phyloP scores from a whole-genome alignment of 2,113 vertebrate species.

The Nycticryphes semicollaris region DNA sequence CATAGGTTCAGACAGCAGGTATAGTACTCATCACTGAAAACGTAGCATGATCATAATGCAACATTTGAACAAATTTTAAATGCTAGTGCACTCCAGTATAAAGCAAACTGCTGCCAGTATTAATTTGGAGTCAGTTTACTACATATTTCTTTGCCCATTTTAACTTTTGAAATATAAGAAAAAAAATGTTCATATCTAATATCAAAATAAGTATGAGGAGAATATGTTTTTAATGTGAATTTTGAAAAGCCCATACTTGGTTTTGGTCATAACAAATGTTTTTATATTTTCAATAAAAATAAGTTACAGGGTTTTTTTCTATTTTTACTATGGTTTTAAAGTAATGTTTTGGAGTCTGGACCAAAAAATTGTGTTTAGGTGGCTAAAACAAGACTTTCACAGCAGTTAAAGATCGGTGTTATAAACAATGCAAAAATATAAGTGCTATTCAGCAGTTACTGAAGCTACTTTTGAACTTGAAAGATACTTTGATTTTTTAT shows the following conservation, averaged over 20 bases:
- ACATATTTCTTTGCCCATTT: not conserved
- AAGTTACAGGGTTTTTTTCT: not conserved
- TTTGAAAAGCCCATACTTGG: not conserved
- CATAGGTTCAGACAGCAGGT: not conserved
- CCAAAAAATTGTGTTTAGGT: not conserved
- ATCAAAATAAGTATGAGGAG: not conserved
- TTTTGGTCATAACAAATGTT: not conserved
- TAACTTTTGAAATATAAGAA: not conserved
- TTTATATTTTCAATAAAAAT: not conserved
- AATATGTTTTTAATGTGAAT: not conserved
- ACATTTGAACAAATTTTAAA: not conserved
- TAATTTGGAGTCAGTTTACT: not conserved
- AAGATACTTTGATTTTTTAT: not conserved
- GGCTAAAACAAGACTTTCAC: not conserved
- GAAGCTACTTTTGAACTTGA: not conserved
- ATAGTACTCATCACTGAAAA: not conserved
- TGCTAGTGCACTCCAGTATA: not conserved
- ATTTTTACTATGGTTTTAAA: not conserved
- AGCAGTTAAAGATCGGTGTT: not conserved
- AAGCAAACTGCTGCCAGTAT: not conserved
- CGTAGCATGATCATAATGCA: not conserved
- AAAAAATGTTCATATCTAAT: not conserved
- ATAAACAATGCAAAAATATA: not conserved
- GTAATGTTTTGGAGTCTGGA: not conserved
- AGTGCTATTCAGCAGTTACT: not conserved